Evolutionary conservation across 2,888 invertebrate genomes (phyloP).

Genomic region (Drosophila subsilvestris): DNA sequence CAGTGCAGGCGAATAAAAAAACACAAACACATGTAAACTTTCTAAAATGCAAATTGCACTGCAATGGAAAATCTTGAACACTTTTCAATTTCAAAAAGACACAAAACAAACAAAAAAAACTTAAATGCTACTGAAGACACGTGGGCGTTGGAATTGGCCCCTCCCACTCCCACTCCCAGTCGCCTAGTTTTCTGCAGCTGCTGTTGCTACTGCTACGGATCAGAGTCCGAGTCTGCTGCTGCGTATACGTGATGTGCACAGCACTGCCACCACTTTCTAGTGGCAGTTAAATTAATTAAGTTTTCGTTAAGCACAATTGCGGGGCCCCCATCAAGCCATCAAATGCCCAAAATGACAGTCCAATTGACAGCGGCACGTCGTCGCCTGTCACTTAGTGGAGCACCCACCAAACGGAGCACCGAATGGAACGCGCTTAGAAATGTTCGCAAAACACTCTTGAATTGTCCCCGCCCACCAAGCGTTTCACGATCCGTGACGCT

Average conservation of each 20-base stretch:
- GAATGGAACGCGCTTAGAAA: conserved; percentile 50
- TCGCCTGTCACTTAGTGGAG: conserved; percentile 65
- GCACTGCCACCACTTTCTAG: conserved; percentile 65
- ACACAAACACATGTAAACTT: conserved; percentile 70
- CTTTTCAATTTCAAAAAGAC: conserved; percentile 56
- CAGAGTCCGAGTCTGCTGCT: conserved; percentile 25
- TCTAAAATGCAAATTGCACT: conserved; percentile 73
- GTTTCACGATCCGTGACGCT: background rate
- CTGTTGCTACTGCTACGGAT: conserved; percentile 20
- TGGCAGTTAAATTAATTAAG: conserved; percentile 65
- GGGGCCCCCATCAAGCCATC: conserved; percentile 25
- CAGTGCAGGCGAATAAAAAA: conserved; percentile 60
- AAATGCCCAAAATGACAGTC: conserved; percentile 51
- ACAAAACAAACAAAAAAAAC: conserved; percentile 23
- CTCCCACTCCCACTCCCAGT: conserved; percentile 5
- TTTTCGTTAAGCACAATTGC: conserved; percentile 33
- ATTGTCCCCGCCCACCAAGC: background rate
- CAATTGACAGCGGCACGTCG: conserved; percentile 62
- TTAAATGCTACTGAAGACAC: conserved; percentile 40
- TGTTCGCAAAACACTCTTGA: conserved; percentile 24
- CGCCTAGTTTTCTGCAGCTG: conserved; percentile 7
- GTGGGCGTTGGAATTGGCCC: conserved; percentile 61
- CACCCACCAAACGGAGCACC: conserved; percentile 14
- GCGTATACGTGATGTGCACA: conserved; percentile 65
- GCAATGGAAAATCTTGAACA: conserved; percentile 71